phyloP scores from a whole-genome alignment of 2,888 invertebrate genomes.

The Alloscopus bannaensis region DNA sequence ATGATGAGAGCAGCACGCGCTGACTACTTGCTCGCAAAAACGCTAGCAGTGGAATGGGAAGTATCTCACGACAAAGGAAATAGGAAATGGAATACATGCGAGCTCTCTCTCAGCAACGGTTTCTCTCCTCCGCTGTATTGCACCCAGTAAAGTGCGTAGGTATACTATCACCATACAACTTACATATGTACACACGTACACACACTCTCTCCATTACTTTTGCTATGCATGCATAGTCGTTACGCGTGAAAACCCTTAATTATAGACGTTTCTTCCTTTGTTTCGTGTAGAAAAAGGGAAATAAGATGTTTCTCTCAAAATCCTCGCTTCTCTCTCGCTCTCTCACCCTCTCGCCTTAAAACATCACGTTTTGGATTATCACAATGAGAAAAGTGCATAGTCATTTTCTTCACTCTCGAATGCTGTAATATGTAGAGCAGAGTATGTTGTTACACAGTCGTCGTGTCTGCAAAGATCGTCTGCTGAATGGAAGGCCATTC shows the following conservation, averaged over 20 bases:
- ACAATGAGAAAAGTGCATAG: slow-evolving; percentile 16
- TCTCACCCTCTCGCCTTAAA: neutral
- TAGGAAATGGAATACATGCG: slow-evolving; percentile 12
- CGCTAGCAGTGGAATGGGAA: neutral
- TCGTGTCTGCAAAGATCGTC: neutral
- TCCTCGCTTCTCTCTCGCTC: slow-evolving; percentile 4
- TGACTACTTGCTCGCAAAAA: neutral
- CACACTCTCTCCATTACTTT: too few species aligned
- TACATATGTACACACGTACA: too few species aligned
- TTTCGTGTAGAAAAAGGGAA: slow-evolving; percentile 28
- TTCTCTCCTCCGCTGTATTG: too few species aligned
- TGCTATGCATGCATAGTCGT: neutral
- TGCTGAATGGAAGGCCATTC: slow-evolving; percentile 42
- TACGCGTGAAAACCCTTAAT: slow-evolving; percentile 45
- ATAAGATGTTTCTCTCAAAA: slow-evolving; percentile 46
- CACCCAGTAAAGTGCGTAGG: neutral
- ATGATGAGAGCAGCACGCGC: slow-evolving; percentile 30
- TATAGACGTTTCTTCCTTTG: slow-evolving; percentile 24
- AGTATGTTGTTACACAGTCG: neutral
- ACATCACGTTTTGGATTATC: slow-evolving; percentile 37
- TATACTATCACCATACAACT: too few species aligned
- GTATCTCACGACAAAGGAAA: neutral
- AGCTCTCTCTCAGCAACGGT: neutral
- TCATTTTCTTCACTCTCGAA: neutral
- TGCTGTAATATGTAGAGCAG: slow-evolving; percentile 8